Percentiles rank a stretch among this genome's conserved stretches.
Conservation (phyloP, 2,113 vertebrate species). For the Spermophilus dauricus region DNA sequence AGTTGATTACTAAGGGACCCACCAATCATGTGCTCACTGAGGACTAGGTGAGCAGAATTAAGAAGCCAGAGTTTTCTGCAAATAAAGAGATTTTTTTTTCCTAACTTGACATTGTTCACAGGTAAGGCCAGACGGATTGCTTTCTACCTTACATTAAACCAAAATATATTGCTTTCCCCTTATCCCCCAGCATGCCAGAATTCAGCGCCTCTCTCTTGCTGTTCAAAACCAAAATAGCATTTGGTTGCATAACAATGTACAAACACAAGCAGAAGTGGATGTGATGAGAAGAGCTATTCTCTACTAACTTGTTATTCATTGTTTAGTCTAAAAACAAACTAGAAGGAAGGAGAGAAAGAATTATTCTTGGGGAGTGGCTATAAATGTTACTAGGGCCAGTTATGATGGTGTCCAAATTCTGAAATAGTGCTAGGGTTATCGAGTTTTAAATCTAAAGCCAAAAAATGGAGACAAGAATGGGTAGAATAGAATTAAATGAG, state of each 20-base stretch:
- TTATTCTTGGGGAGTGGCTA: neutral
- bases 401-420: neutral
- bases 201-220: neutral
- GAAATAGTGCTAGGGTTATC: neutral
- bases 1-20: neutral
- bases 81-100: neutral
- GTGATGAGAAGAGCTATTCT: neutral
- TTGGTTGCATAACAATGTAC: neutral
- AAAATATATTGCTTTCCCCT: neutral
- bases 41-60: neutral
- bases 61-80: slow-evolving; percentile 55
- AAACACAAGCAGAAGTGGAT: neutral
- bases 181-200: neutral
- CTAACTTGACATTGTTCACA: slow-evolving; percentile 20
- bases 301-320: neutral
- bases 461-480: neutral
- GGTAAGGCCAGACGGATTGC: neutral
- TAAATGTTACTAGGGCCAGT: neutral
- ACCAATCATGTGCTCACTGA: neutral
- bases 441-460: slow-evolving; percentile 14
- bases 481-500: neutral
- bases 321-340: neutral
- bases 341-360: neutral
- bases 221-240: slow-evolving; percentile 16
- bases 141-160: neutral